phyloP scores from a whole-genome alignment of 1,140 invertebrate species.

The Araneus ventricosus region DNA sequence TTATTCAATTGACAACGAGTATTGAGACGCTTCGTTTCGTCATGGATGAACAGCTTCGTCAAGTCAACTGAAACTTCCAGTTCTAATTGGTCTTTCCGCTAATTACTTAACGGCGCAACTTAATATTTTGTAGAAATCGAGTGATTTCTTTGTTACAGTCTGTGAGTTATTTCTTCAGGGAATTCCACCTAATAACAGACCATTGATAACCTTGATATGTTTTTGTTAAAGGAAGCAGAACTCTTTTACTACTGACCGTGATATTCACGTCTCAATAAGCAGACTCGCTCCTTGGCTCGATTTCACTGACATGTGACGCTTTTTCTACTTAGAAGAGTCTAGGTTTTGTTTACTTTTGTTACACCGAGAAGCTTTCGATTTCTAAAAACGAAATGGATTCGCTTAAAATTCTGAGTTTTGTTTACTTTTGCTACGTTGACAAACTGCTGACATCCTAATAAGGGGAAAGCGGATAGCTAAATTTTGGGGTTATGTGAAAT shows the following conservation, averaged over 20 bases:
- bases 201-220: conserved; percentile 63
- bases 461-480: too few species aligned
- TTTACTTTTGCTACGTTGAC: too few species aligned
- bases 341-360: neutral
- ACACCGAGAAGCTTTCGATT: neutral
- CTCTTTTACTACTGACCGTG: conserved; percentile 68
- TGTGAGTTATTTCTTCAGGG: conserved; percentile 54
- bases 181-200: conserved; percentile 38
- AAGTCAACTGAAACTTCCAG: neutral
- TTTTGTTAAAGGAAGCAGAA: conserved; percentile 72
- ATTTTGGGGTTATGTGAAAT: too few species aligned
- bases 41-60: conserved; percentile 13
- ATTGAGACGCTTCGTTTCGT: neutral
- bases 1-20: neutral
- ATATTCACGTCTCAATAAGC: conserved; percentile 70
- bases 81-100: conserved; percentile 43
- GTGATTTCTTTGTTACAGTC: conserved; percentile 9
- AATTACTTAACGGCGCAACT: neutral
- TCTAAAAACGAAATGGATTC: neutral
- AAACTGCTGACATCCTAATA: too few species aligned
- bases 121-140: conserved; percentile 15
- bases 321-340: neutral
- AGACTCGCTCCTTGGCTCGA: conserved; percentile 18
- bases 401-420: too few species aligned
- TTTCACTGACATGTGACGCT: conserved; percentile 9